Evolutionary conservation across 1,140 invertebrate genomes (phyloP).

Genomic region (Drosophila murphyi): DNA sequence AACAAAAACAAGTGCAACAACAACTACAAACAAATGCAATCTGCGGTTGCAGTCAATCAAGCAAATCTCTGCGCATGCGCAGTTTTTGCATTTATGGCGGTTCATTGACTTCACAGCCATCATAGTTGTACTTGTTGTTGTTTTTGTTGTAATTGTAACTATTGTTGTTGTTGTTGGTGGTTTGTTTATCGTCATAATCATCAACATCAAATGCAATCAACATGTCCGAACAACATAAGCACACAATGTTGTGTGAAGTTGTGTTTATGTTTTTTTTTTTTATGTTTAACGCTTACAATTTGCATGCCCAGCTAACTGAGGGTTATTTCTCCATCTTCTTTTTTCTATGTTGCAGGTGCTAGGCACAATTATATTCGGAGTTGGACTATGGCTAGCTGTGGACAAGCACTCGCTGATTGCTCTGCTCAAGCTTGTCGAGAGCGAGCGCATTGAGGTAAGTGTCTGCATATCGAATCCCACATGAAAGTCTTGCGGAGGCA

Average conservation of each 20-base stretch:
- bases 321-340: constrained; percentile 24
- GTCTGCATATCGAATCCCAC: constrained; percentile 35
- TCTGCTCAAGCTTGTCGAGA: constrained; percentile 87
- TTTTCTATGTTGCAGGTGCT: constrained; percentile 87
- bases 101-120: constrained; percentile 64
- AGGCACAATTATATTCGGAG: constrained; percentile 89
- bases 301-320: constrained; percentile 33
- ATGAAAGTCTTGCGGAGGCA: constrained; percentile 42
- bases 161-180: constrained; percentile 17
- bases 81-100: constrained; percentile 65
- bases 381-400: constrained; percentile 91
- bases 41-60: constrained; percentile 67
- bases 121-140: constrained; percentile 15
- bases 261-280: background rate
- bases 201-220: constrained; percentile 71
- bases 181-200: constrained; percentile 57
- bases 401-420: constrained; percentile 89
- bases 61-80: constrained; percentile 79
- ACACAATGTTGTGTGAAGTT: constrained; percentile 44
- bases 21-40: background rate
- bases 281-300: constrained; percentile 28
- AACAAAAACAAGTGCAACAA: background rate
- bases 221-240: constrained; percentile 68
- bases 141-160: constrained; percentile 15
- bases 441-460: constrained; percentile 87